phyloP scores from a whole-genome alignment of 1,140 invertebrate species.

The Ptiloglossa arizonensis region DNA sequence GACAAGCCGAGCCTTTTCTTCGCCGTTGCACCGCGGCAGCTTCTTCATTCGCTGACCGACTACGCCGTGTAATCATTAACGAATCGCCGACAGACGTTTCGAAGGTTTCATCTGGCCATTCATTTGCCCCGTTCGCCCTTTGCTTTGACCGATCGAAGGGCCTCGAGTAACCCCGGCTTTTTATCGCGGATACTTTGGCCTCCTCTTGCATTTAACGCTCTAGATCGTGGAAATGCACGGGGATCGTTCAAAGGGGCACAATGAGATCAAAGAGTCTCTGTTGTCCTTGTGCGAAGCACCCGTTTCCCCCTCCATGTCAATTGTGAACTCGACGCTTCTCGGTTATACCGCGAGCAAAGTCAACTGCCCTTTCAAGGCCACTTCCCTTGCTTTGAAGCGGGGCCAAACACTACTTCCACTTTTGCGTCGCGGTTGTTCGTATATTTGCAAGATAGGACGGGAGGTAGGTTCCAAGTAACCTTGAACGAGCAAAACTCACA shows the following conservation, averaged over 20 bases:
- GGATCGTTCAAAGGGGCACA: not conserved
- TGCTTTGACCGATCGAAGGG: not conserved
- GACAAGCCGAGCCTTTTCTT: not conserved
- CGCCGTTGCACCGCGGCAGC: not conserved
- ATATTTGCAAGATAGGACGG: too few species aligned
- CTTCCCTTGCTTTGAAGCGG: too few species aligned
- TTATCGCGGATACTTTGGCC: not conserved
- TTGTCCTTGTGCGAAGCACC: not conserved
- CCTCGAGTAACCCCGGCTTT: not conserved
- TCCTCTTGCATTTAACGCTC: not conserved
- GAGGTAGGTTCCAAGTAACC: too few species aligned
- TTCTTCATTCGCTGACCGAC: constrained; percentile 9
- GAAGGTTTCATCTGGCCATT: constrained; percentile 9
- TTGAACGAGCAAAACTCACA: too few species aligned
- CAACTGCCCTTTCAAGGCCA: not conserved
- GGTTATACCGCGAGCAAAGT: not conserved
- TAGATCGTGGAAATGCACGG: not conserved
- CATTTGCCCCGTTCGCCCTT: not conserved
- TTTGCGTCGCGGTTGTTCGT: too few species aligned
- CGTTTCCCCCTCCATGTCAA: not conserved
- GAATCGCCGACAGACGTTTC: constrained; percentile 17
- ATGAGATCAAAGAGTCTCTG: not conserved
- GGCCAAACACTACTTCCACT: too few species aligned
- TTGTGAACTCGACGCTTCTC: not conserved
- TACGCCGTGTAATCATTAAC: constrained; percentile 11